A percentile compares a stretch with the other conserved stretches of the same genome.
Conservation (phyloP, 2,797 vertebrate genomes). For the Cryptoblepharus egeriae region DNA sequence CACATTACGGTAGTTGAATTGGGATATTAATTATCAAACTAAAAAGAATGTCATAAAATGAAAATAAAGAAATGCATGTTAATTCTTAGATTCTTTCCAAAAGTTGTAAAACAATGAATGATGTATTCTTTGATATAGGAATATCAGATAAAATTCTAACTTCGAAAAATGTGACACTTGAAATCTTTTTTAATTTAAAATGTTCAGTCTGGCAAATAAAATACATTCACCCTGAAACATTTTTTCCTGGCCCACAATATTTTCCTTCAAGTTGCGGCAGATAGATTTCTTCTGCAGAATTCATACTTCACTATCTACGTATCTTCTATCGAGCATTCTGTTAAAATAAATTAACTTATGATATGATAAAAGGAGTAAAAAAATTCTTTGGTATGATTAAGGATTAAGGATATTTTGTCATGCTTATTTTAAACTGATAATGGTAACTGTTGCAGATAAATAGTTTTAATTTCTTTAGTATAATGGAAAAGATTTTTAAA, state of each 20-base stretch:
- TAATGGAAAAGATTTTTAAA: background rate
- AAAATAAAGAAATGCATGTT: background rate
- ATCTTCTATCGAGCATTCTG: slow-evolving; percentile 38
- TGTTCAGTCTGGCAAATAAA: background rate
- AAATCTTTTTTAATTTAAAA: background rate
- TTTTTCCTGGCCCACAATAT: background rate
- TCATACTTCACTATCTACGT: slow-evolving; percentile 49
- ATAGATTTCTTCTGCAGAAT: slow-evolving; percentile 28
- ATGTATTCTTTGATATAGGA: too few species aligned
- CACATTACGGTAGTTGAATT: background rate
- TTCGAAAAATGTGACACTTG: slow-evolving; percentile 1
- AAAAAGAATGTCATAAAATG: background rate
- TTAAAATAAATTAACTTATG: slow-evolving; percentile 46
- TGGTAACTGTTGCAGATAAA: background rate
- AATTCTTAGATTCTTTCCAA: background rate
- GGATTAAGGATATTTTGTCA: background rate
- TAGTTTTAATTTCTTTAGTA: background rate
- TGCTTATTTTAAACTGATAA: slow-evolving; percentile 2
- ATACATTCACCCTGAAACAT: background rate
- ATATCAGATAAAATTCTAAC: background rate
- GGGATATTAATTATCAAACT: background rate
- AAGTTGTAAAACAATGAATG: background rate
- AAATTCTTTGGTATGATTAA: slow-evolving; percentile 37
- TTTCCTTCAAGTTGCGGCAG: slow-evolving; percentile 28
- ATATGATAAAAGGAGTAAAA: slow-evolving; percentile 50